Conservation (phyloP, 2,888 invertebrate genomes). For the Plebejus melissa region DNA sequence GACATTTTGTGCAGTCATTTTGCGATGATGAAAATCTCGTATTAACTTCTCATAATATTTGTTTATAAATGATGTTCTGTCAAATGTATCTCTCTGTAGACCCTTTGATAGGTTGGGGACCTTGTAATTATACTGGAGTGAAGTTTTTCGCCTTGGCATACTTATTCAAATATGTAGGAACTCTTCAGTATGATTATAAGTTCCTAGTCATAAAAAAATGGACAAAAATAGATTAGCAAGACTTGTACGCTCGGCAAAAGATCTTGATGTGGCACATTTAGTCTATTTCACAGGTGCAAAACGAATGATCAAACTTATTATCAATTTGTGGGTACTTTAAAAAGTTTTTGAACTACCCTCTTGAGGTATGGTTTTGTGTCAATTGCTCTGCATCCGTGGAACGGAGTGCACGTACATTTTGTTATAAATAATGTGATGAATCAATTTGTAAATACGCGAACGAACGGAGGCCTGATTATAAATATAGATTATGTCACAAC, state of each 20-base stretch:
- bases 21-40: too few species aligned
- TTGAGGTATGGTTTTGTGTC: not conserved
- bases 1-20: too few species aligned
- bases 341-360: not conserved
- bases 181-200: not conserved
- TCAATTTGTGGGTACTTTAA: not conserved
- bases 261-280: conserved; percentile 23
- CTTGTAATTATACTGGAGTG: not conserved
- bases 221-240: conserved; percentile 18
- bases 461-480: conserved; percentile 67
- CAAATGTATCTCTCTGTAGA: not conserved
- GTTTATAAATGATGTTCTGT: not conserved
- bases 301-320: not conserved
- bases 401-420: not conserved
- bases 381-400: not conserved
- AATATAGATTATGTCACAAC: conserved; percentile 67
- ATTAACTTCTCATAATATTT: not conserved
- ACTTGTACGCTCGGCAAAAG: conserved; percentile 15
- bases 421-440: conserved; percentile 20
- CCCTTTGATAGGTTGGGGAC: not conserved
- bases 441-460: conserved; percentile 63
- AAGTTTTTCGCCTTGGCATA: not conserved
- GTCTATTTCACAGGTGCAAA: not conserved
- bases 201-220: not conserved
- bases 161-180: not conserved